Evolutionary conservation across 2,113 vertebrate genomes (phyloP), one percentile per base, ranked within the genome.

Genomic region (Octodon degus): DNA sequence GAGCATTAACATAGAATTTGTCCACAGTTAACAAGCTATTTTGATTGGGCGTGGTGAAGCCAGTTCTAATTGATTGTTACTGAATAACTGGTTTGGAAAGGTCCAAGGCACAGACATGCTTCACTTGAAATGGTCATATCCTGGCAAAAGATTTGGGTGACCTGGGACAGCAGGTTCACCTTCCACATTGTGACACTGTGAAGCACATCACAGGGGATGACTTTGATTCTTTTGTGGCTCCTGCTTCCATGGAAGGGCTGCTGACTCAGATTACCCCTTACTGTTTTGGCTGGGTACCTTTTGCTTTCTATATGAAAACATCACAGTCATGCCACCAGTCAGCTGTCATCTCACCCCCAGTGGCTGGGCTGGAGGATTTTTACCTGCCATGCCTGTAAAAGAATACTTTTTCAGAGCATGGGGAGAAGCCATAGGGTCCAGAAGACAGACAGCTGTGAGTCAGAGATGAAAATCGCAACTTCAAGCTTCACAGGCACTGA

Each of bases 71-170:
- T 70, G 19, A 85, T 67, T 96, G 88, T 95, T 96, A 11, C 88
- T 93, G 83, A 96, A 89, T 58, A 76, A 95, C 94, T 63, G 53
- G n/a, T 94, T 97, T 96, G 97, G 87, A 96, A 98, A 98, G 90
- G 90, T 95, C 81, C 43, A 55, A 68, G 65, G 83, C 84, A 53
- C 37, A 55, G 77, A 72, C 17, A 40, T 13, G 77, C 62, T 85
- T 93, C 92, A 88, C 97, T 97, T 95, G 90, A 97, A 97, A 97
- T 97, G 70, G 34, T 79, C 77, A 86, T 86, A 90, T 93, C 81
- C 93, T 97, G 96, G 97, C 96, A 93, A 27, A 53, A 80, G 86
- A 82, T 84, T 37, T 25, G 77, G 95, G 97, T 97, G 92, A 96
- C 2, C 80, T 50, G 34, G 37, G 87, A 34, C 12, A 86, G 93